These are phyloP conservation scores for Pycnonotus jocosus DNA, from an alignment of 2,113 vertebrate genomes.

Conservation along the genomic window DNA sequence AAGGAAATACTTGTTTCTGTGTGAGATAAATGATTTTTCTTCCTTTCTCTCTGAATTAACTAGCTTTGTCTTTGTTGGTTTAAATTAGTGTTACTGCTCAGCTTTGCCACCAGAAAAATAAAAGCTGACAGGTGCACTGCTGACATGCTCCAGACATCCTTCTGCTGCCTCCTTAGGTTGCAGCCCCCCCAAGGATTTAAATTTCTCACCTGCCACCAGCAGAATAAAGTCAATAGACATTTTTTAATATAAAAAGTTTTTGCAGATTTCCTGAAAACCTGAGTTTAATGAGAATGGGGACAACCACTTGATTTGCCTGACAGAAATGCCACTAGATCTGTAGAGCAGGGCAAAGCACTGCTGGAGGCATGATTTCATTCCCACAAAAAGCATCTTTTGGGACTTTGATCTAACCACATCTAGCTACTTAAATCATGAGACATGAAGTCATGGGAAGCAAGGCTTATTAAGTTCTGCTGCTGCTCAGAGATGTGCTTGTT, in stretches of 20 bases:
- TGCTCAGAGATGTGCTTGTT: background rate
- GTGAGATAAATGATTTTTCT: background rate
- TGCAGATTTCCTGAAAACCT: background rate
- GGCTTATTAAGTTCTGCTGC: background rate
- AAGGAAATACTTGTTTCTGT: background rate
- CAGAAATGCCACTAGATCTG: background rate
- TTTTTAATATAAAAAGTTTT: background rate
- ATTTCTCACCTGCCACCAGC: background rate
- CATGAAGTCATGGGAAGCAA: background rate
- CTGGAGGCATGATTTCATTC: background rate
- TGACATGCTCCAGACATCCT: background rate
- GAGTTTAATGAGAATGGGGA: background rate
- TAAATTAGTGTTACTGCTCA: background rate
- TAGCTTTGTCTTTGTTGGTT: background rate
- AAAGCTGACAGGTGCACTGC: background rate
- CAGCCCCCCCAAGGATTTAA: fast-evolving
- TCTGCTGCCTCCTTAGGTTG: background rate
- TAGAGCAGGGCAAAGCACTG: background rate
- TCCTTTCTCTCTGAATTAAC: background rate
- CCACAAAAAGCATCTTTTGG: background rate
- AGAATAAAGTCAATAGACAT: background rate
- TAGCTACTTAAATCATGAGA: background rate
- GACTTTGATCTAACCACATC: background rate
- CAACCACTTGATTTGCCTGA: background rate
- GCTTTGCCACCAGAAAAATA: background rate